These are phyloP conservation scores for Metacarcinus magister DNA, from an alignment of 2,888 invertebrate species.

Conservation along the genomic window DNA sequence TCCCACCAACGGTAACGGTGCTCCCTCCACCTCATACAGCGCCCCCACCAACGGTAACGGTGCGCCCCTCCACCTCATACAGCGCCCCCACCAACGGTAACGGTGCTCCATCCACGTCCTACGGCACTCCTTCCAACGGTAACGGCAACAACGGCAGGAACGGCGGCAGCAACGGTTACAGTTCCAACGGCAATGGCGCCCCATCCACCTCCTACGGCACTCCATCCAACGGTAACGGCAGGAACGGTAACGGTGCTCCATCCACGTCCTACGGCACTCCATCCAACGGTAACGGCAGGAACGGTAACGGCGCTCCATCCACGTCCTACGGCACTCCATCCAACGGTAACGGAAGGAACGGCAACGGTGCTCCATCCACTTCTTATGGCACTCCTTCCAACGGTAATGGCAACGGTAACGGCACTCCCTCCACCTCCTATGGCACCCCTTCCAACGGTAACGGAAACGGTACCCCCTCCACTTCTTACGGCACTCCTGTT, in stretches of 20 bases:
- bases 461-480: conserved; percentile 44
- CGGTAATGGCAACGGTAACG: not conserved
- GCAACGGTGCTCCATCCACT: conserved; percentile 36
- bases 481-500: conserved; percentile 43
- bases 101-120: conserved; percentile 15
- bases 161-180: not conserved
- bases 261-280: conserved; percentile 46
- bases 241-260: not conserved
- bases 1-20: not conserved
- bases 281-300: conserved; percentile 45
- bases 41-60: not conserved
- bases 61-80: not conserved
- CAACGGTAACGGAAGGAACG: conserved; percentile 33
- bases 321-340: not conserved
- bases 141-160: not conserved
- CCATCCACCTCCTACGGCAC: conserved; percentile 52
- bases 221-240: conserved; percentile 46
- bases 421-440: conserved; percentile 49
- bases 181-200: not conserved
- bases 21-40: not conserved
- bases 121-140: conserved; percentile 31
- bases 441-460: conserved; percentile 52
- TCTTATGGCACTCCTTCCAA: not conserved
- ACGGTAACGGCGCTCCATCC: not conserved
- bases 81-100: not conserved